These are phyloP conservation scores for Agonopterix heracliana DNA, from an alignment of 2,888 invertebrate species.

Conservation along the genomic window DNA sequence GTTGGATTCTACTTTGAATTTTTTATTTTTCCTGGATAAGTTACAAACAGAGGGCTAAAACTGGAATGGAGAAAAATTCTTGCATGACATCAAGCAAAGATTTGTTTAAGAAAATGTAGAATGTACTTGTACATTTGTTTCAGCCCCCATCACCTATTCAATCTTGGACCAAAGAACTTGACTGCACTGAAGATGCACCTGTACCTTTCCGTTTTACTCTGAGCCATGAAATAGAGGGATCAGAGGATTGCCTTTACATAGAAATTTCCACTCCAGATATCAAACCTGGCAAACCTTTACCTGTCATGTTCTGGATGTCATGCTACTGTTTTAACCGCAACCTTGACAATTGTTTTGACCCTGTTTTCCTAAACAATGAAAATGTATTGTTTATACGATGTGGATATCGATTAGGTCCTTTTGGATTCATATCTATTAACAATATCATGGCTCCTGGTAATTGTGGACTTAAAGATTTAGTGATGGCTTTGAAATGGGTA, in stretches of 20 bases:
- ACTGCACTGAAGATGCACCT: conserved; percentile 47
- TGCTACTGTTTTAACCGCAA: conserved; percentile 43
- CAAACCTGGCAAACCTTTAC: conserved; percentile 44
- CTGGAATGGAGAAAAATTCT: too few relatives aligned
- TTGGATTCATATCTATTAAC: conserved; percentile 63
- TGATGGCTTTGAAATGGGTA: conserved; percentile 63
- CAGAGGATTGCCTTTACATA: conserved; percentile 66
- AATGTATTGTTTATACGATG: conserved; percentile 58
- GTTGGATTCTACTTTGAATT: too few relatives aligned
- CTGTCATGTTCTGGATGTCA: conserved; percentile 73
- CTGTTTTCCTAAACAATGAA: conserved; percentile 46
- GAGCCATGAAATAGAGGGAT: conserved; percentile 27
- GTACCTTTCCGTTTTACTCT: conserved; percentile 22
- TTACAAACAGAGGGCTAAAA: too few relatives aligned
- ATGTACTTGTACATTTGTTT: conserved; percentile 17
- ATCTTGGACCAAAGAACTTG: conserved; percentile 42
- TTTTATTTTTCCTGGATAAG: too few relatives aligned
- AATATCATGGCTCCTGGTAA: conserved; percentile 64
- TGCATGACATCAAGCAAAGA: too few relatives aligned
- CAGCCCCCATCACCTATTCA: conserved; percentile 50
- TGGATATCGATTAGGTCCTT: conserved; percentile 60
- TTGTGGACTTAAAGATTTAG: conserved; percentile 62
- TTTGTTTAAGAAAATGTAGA: neutral
- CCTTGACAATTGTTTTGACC: conserved; percentile 47
- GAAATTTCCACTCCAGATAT: conserved; percentile 51